Conservation (phyloP, 1,140 invertebrate species). For the Dendroctonus valens region DNA sequence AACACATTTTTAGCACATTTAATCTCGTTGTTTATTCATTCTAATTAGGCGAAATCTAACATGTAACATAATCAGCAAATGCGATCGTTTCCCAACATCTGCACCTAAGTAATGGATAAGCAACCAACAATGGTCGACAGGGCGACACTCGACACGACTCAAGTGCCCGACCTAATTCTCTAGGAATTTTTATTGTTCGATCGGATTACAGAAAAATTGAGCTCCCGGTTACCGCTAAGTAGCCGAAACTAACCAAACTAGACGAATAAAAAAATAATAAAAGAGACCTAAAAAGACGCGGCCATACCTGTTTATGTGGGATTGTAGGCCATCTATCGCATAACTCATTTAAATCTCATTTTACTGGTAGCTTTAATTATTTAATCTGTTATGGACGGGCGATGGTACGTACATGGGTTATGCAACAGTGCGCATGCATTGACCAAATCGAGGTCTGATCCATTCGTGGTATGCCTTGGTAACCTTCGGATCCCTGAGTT, state of each 20-base stretch:
- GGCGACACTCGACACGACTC: not conserved
- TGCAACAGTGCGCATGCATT: constrained; percentile 12
- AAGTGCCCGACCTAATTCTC: constrained; percentile 29
- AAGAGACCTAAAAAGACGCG: constrained; percentile 3
- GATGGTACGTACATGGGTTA: constrained; percentile 7
- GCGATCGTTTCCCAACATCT: too few species aligned
- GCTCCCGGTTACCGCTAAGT: not conserved
- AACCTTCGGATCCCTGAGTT: not conserved
- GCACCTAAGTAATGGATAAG: too few species aligned
- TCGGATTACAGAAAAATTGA: constrained; percentile 15
- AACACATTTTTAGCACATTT: too few species aligned
- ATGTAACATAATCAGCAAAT: too few species aligned
- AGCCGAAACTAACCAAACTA: not conserved
- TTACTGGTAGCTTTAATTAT: constrained; percentile 22
- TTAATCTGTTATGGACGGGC: constrained; percentile 14
- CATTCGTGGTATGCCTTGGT: not conserved
- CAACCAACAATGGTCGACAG: too few species aligned
- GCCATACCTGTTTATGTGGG: constrained; percentile 25
- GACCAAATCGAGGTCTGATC: constrained; percentile 16
- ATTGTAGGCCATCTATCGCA: constrained; percentile 23
- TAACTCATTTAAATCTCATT: constrained; percentile 30
- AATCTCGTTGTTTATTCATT: too few species aligned
- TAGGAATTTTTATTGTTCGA: constrained; percentile 32
- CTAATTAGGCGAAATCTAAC: too few species aligned
- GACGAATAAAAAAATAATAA: constrained; percentile 1